Base-by-base conservation (phyloP, 2,888 invertebrate species). In the Pherbina coryleti region DNA sequence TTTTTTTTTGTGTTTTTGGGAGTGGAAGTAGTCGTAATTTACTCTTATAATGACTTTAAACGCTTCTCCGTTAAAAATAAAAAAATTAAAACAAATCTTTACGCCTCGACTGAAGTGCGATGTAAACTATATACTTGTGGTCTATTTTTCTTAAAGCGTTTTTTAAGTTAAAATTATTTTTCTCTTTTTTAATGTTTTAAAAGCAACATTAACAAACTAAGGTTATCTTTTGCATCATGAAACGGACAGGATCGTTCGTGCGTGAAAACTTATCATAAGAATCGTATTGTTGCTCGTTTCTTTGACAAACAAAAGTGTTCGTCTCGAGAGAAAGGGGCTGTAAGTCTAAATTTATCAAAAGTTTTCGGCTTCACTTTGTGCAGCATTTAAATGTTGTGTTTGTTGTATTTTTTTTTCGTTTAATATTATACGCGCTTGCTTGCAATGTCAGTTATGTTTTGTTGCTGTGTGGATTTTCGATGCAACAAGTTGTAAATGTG, bases 121-220 rank as follows among this genome's bases (percentile, higher is more conserved):
- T 44, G 44, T 44, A 44, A 44, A 44, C 44, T 44, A 44, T 44
- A 44, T 44, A 44, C 44, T 44, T 44, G 44, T 44, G 44, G 44
- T 44, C 44, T 44, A 44, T 44, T 49, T 25, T 44, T 28, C 19
- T n/a, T 28, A 60, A 60, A 60, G 11, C 28, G 31, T 71, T 71
- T 76, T 55, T 71, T 64, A 62, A 71, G 53, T 76, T 76, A 76
- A 76, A 76, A 76, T 76, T 71, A 75, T 71, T 64, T 64, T 62
- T 71, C 34, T 76, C 71, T 71, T 71, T 66, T 31, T 64, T 74
- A 66, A 49, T 60, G 11, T 55, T 75, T 34, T 4, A 44, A 44
- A 44, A 44, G 44, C 44, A 44, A 44, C 44, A 44, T 44, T 44
- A 44, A 44, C 44, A 44, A 44, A 44, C 44, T 44, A 44, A 31